These are phyloP conservation scores for Drosophila eohydei DNA, from an alignment of 2,888 invertebrate species.

Conservation along the genomic window DNA sequence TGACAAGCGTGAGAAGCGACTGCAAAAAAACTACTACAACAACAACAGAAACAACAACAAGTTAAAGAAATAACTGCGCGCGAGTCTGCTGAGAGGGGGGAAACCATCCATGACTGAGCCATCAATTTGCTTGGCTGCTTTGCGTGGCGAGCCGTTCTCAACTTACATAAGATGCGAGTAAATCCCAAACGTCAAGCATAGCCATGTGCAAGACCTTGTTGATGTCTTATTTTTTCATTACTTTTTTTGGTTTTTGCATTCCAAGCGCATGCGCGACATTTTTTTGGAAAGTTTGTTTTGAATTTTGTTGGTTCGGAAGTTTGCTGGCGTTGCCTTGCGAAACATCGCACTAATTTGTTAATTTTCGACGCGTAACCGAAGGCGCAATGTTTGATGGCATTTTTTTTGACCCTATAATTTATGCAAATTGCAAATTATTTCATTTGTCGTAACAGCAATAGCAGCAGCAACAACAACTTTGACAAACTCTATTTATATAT, in stretches of 20 bases:
- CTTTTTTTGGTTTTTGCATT: constrained; percentile 55
- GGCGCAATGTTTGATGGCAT: constrained; percentile 68
- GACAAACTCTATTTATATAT: constrained; percentile 19
- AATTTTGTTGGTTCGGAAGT: constrained; percentile 64
- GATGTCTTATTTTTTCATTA: constrained; percentile 36
- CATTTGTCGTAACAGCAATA: constrained; percentile 45
- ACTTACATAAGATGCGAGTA: constrained; percentile 47
- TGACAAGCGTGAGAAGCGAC: constrained; percentile 78
- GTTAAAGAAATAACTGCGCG: constrained; percentile 12
- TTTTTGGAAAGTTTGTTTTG: constrained; percentile 60
- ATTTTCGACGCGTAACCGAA: constrained; percentile 73
- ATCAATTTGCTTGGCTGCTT: constrained; percentile 62
- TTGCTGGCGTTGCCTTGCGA: constrained; percentile 72
- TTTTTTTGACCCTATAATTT: constrained; percentile 42
- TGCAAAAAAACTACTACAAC: constrained; percentile 11
- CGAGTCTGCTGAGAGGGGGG: constrained; percentile 7
- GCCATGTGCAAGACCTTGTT: constrained; percentile 39
- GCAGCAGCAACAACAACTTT: constrained; percentile 2
- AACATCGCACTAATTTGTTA: constrained; percentile 78
- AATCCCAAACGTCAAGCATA: constrained; percentile 27
- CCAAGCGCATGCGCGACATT: constrained; percentile 73
- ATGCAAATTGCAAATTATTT: constrained; percentile 75
- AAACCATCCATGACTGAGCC: constrained; percentile 55
- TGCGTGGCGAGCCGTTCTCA: constrained; percentile 50
- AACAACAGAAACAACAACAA: neutral